A percentile compares a stretch with the other conserved stretches of the same genome.
phyloP scores from a whole-genome alignment of 2,113 vertebrate genomes.

The Zosterops borbonicus region DNA sequence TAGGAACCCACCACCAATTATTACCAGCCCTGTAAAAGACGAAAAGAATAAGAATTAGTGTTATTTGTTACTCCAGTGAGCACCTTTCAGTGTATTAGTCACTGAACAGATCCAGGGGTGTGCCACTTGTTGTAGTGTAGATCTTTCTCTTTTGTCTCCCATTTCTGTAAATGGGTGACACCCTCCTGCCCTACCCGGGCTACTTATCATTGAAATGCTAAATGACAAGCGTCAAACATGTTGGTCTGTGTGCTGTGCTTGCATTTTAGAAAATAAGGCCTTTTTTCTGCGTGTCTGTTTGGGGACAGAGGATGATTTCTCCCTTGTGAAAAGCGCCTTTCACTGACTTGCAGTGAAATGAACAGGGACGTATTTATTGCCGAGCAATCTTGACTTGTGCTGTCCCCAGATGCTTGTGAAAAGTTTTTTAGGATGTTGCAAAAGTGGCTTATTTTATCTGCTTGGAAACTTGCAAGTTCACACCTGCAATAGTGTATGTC shows the following conservation, averaged over 20 bases:
- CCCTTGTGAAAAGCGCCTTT: neutral
- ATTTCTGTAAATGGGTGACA: neutral
- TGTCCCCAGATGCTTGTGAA: neutral
- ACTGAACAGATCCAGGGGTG: fast-evolving
- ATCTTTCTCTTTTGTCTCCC: neutral
- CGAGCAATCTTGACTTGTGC: neutral
- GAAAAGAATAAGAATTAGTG: neutral
- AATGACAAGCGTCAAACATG: neutral
- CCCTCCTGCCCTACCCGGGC: neutral
- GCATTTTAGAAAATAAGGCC: neutral
- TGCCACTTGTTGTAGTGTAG: neutral
- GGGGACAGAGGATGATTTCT: neutral
- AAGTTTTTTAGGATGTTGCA: neutral
- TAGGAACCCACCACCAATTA: constrained; percentile 96
- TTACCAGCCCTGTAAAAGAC: constrained; percentile 81
- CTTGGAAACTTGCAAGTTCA: neutral
- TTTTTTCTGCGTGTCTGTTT: neutral
- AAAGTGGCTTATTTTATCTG: neutral
- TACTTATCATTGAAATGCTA: neutral
- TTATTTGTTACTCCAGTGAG: neutral
- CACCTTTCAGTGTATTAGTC: neutral
- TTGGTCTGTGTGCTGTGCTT: neutral
- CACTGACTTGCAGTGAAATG: neutral
- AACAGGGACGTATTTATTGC: neutral
- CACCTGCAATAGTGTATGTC: neutral